A percentile compares a stretch with the other conserved stretches of the same genome.
Evolutionary conservation across 1,140 invertebrate species (phyloP).

Genomic region (Gryllus bimaculatus): DNA sequence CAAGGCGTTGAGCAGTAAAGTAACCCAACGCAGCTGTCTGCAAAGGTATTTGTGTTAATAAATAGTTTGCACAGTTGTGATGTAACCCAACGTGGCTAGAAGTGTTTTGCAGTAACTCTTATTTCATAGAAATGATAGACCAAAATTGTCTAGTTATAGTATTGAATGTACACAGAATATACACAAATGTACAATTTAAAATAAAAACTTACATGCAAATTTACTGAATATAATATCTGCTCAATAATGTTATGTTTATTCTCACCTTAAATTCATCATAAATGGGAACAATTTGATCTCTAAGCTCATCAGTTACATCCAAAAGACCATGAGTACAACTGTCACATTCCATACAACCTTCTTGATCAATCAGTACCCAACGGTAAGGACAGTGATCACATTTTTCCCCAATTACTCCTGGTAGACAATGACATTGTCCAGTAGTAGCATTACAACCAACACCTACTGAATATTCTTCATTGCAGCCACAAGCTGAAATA

Average conservation of each 20-base stretch:
- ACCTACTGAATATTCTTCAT: slow-evolving; percentile 76
- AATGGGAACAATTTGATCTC: slow-evolving; percentile 50
- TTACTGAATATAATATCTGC: too few relatives aligned
- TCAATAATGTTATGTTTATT: not conserved
- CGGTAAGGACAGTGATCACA: slow-evolving; percentile 89
- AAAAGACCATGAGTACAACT: slow-evolving; percentile 79
- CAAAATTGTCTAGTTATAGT: too few relatives aligned
- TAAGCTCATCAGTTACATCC: slow-evolving; percentile 73
- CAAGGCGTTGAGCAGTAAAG: slow-evolving; percentile 64
- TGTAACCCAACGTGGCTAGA: too few relatives aligned
- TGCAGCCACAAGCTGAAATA: slow-evolving; percentile 67
- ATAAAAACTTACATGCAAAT: too few relatives aligned
- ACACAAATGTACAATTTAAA: too few relatives aligned
- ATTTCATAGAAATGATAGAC: too few relatives aligned
- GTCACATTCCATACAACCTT: slow-evolving; percentile 74
- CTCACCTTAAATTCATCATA: slow-evolving; percentile 58
- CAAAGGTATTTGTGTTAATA: slow-evolving; percentile 23
- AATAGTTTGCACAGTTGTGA: not conserved
- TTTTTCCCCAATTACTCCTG: slow-evolving; percentile 88
- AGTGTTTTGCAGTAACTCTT: too few relatives aligned
- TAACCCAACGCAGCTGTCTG: slow-evolving; percentile 61
- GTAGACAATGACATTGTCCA: slow-evolving; percentile 90
- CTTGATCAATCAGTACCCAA: slow-evolving; percentile 60
- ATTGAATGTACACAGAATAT: too few relatives aligned
- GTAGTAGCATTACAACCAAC: slow-evolving; percentile 78